phyloP scores from a whole-genome alignment of 2,888 invertebrate species.

The Trichopria drosophilae region DNA sequence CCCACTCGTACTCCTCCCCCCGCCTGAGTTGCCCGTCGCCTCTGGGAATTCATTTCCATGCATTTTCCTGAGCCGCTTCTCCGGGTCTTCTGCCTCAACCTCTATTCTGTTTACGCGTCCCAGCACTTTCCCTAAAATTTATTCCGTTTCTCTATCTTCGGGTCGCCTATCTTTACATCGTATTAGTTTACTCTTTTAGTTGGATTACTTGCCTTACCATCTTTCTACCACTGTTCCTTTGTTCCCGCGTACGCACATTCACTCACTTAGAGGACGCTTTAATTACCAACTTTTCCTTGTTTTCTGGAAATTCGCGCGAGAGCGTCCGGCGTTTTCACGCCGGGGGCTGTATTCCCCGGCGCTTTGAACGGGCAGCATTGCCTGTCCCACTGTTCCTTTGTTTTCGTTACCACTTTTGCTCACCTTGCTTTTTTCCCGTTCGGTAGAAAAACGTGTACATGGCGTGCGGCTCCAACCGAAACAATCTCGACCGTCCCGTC shows the following conservation, averaged over 20 bases:
- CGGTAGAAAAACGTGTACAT: not conserved
- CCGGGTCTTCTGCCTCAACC: constrained; percentile 30
- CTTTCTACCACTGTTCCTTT: constrained; percentile 35
- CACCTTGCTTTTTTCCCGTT: constrained; percentile 3
- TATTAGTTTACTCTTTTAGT: constrained; percentile 6
- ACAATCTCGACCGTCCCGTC: too few species aligned
- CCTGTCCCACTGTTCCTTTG: not conserved
- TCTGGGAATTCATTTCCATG: constrained; percentile 57
- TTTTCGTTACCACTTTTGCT: too few species aligned
- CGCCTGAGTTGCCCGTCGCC: constrained; percentile 25
- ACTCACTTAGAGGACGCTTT: constrained; percentile 42
- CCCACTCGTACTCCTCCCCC: constrained; percentile 34
- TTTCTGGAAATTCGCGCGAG: constrained; percentile 47
- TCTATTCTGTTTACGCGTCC: constrained; percentile 32
- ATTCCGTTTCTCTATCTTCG: constrained; percentile 10
- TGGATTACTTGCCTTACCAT: constrained; percentile 14
- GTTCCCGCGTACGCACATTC: too few species aligned
- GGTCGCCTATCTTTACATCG: constrained; percentile 15
- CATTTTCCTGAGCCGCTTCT: constrained; percentile 51
- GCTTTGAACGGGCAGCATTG: constrained; percentile 22
- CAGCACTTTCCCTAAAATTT: constrained; percentile 20
- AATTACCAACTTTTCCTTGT: constrained; percentile 55
- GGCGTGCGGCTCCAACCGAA: constrained; percentile 3
- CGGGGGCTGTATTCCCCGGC: constrained; percentile 33
- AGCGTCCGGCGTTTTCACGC: constrained; percentile 42